Evolutionary conservation across 2,797 vertebrate species (phyloP).

Genomic region (Notamacropus eugenii): DNA sequence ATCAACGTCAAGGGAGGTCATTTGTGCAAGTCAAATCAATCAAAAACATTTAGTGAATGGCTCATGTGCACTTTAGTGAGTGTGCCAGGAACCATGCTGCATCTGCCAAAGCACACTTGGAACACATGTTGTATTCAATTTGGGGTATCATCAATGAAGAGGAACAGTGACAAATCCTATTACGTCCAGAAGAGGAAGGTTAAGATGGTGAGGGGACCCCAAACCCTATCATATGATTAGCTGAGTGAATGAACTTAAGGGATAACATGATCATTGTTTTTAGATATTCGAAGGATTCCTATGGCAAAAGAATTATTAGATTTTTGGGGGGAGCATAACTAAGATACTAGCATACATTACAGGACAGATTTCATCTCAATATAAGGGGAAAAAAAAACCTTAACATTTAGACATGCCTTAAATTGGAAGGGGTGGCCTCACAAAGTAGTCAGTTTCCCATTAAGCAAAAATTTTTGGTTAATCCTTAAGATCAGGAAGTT

Average conservation of each 20-base stretch:
- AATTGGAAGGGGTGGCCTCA: not conserved
- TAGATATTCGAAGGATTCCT: not conserved
- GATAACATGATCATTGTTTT: not conserved
- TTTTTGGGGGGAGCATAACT: not conserved
- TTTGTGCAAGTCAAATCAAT: not conserved
- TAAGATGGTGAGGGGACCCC: not conserved
- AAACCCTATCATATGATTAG: not conserved
- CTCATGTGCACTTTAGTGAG: no score
- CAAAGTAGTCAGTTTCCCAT: not conserved
- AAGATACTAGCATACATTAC: not conserved
- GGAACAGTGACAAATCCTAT: not conserved
- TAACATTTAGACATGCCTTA: not conserved
- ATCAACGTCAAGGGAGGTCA: not conserved
- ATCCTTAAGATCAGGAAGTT: not conserved
- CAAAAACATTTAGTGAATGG: not conserved
- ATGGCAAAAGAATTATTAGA: not conserved
- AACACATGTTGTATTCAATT: not conserved
- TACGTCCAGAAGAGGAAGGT: not conserved
- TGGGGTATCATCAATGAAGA: not conserved
- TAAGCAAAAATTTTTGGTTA: not conserved
- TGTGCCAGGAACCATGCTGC: not conserved
- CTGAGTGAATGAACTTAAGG: not conserved
- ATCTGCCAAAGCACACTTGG: not conserved
- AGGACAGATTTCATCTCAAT: not conserved
- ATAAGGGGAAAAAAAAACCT: not conserved